Evolutionary conservation across 1,140 invertebrate species (phyloP).

Genomic region (Trachymyrmex septentrionalis): DNA sequence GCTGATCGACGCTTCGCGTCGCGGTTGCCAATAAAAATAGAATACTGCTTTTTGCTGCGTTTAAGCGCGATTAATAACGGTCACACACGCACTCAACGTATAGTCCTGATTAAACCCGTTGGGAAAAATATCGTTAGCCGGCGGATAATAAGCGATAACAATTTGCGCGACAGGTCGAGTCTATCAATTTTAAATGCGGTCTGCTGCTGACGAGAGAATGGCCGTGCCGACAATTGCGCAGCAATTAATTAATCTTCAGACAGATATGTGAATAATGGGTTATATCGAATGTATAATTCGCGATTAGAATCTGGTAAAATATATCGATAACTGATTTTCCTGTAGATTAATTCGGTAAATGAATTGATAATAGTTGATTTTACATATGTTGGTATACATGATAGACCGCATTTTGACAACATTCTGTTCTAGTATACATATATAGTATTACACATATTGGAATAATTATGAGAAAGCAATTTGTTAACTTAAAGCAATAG

Average conservation of each 20-base stretch:
- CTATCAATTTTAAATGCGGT: conserved; percentile 58
- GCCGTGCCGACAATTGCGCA: conserved; percentile 16
- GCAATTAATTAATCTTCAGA: conserved; percentile 59
- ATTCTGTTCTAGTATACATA: background rate
- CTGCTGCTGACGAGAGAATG: conserved; percentile 37
- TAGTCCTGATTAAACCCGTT: conserved; percentile 40
- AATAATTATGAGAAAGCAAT: background rate
- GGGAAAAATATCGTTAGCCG: conserved; percentile 37
- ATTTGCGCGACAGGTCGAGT: conserved; percentile 55
- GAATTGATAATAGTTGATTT: conserved; percentile 18
- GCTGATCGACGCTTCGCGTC: conserved; percentile 45
- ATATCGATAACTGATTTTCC: conserved; percentile 28
- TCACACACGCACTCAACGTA: conserved; percentile 3
- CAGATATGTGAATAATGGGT: conserved; percentile 48
- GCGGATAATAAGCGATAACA: conserved; percentile 56
- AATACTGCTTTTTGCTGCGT: conserved; percentile 35
- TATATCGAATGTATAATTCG: background rate
- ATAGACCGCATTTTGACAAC: background rate
- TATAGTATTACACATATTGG: background rate
- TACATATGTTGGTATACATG: background rate
- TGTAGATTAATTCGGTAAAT: conserved; percentile 30
- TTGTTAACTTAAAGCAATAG: background rate
- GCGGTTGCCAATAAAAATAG: conserved; percentile 52
- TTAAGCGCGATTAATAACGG: conserved; percentile 50
- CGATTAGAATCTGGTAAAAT: conserved; percentile 43